phyloP scores from a whole-genome alignment of 2,888 invertebrate genomes.

The Rotaria macrura region DNA sequence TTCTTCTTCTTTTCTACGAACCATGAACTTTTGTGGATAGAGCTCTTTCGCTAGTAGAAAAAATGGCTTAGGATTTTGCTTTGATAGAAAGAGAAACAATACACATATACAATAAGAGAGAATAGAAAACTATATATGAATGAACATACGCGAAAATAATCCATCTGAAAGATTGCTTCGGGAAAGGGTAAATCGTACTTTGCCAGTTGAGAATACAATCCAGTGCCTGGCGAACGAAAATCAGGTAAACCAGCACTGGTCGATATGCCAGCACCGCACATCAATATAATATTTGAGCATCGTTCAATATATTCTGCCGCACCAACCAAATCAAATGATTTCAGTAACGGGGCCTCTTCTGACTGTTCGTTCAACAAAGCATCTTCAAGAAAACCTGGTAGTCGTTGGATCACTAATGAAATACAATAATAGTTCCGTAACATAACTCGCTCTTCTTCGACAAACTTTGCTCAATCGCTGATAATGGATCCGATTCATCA shows the following conservation, averaged over 20 bases:
- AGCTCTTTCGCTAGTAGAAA: conserved; percentile 78
- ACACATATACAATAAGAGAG: not conserved
- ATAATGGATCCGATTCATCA: too few relatives aligned
- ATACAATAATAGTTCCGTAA: too few relatives aligned
- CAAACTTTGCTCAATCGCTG: too few relatives aligned
- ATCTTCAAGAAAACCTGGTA: not conserved
- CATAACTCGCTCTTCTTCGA: too few relatives aligned
- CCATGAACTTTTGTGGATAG: conserved; percentile 70
- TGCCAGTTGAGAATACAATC: conserved; percentile 76
- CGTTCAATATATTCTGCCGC: conserved; percentile 68
- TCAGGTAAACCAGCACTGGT: conserved; percentile 96
- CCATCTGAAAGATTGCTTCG: conserved; percentile 78
- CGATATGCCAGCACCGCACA: conserved; percentile 91
- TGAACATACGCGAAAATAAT: conserved; percentile 59
- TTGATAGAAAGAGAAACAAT: conserved; percentile 36
- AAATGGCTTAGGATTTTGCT: conserved; percentile 78
- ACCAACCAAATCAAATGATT: conserved; percentile 42
- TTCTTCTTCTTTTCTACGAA: conserved; percentile 34
- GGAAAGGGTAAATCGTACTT: conserved; percentile 83
- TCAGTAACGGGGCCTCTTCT: not conserved
- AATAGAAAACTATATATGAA: not conserved
- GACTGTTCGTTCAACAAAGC: not conserved
- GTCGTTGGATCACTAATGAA: not conserved
- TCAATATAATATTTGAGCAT: conserved; percentile 74
- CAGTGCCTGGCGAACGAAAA: conserved; percentile 80